Base-by-base conservation (phyloP, 2,797 vertebrate species). In the Ctenopoma kingsleyae region DNA sequence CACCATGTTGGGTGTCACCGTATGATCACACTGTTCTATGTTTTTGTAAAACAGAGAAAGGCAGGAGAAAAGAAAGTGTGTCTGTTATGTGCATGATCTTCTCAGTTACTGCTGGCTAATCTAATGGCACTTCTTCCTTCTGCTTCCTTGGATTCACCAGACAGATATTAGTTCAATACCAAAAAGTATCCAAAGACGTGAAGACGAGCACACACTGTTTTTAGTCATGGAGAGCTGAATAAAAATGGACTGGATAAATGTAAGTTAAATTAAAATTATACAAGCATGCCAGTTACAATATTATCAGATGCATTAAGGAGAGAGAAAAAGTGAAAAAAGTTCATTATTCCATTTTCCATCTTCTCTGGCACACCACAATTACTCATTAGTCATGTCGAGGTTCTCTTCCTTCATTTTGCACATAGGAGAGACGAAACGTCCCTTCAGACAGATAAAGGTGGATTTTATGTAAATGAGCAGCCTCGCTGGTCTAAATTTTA, bases 41-140 rank as follows among this genome's bases (percentile, higher is more conserved):
- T 32, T 8, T 32, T 8, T 8, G 30, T 8, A 32, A 9, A 32
- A 32, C 30, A 2, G 30, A 32, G 30, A 32, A 32, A 32, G 30
- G 30, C 27, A 30, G 27, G n/a, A 8, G 6, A 54, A 44, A 41
- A 30, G 43, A 35, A 30, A 53, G 30, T 32, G 30, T 32, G 7
- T 8, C 7, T 8, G n/a, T 51, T 30, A 5, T 12, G 20, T 32
- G 23, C 7, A 11, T 13, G 5, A 3, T 23, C 56, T 22, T 46
- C 20, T 66, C 30, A 35, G 8, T 27, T 23, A 41, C 27, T 20
- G 17, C 58, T 40, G 13, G 11, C 13, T 38, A 8, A 47, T 17
- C 43, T 36, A 40, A 67, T 77, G 75, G 71, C 80, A 71, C 80
- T 56, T 59, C 9, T 25, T 55, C 43, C 30, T 19, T 58, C 30